Evolutionary conservation across 1,140 invertebrate genomes (phyloP).

Genomic region (Drosophila nebulosa): DNA sequence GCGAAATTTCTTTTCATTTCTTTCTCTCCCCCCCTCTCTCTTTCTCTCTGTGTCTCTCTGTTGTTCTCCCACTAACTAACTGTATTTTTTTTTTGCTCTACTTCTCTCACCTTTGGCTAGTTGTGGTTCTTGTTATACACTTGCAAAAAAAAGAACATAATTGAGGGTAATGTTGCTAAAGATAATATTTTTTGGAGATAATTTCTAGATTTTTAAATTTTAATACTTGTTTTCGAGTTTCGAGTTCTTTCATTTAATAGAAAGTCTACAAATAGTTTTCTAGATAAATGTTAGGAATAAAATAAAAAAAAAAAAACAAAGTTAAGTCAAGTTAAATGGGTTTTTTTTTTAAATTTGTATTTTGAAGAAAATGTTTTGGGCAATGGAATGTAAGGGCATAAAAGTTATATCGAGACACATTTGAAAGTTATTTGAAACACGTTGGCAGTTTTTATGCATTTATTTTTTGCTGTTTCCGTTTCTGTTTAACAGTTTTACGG

Average conservation of each 20-base stretch:
- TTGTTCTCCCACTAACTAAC: background rate
- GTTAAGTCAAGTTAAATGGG: too few species aligned
- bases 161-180: background rate
- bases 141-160: background rate
- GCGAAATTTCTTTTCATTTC: background rate
- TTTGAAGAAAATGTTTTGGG: background rate
- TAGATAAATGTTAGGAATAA: too few species aligned
- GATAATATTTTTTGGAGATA: too few species aligned
- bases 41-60: background rate
- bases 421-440: background rate
- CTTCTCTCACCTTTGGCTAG: slow-evolving; percentile 18
- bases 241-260: too few species aligned
- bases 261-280: too few species aligned
- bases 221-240: too few species aligned
- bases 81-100: background rate
- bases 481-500: slow-evolving; percentile 51
- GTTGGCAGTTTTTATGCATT: background rate
- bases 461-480: slow-evolving; percentile 6
- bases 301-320: background rate
- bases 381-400: background rate
- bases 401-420: background rate
- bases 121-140: background rate
- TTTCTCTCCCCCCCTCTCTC: background rate
- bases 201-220: too few species aligned
- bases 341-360: too few species aligned